Conservation (phyloP, 2,888 invertebrate genomes). For the Sceliomorpha sp. region DNA sequence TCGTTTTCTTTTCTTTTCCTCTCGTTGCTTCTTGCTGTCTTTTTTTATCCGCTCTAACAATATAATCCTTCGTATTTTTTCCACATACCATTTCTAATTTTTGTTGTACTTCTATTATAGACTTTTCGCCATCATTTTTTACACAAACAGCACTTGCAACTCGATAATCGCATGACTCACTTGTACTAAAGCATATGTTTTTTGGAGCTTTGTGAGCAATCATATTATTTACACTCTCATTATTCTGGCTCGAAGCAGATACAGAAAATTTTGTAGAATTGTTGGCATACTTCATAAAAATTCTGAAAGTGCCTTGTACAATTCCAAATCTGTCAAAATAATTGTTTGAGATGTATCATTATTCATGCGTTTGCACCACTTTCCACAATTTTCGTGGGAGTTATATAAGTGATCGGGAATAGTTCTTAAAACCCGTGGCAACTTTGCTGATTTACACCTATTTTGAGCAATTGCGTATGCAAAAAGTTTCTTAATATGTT, state of each 20-base stretch:
- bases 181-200: conserved; percentile 21
- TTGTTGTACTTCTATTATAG: not conserved
- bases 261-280: conserved; percentile 9
- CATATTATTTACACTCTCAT: conserved; percentile 10
- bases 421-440: not conserved
- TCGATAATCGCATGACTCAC: conserved; percentile 5
- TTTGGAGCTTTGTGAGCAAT: conserved; percentile 60
- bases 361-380: not conserved
- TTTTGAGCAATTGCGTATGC: conserved; percentile 52
- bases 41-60: conserved; percentile 8
- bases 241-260: conserved; percentile 14
- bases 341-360: conserved; percentile 5
- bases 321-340: conserved; percentile 1
- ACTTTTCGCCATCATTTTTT: conserved; percentile 13
- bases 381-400: conserved; percentile 8
- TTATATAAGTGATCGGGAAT: conserved; percentile 9
- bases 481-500: conserved; percentile 59
- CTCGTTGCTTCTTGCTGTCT: conserved; percentile 22
- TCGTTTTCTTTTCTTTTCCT: conserved; percentile 17
- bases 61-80: conserved; percentile 17
- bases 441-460: not conserved
- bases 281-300: conserved; percentile 16
- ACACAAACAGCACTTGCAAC: conserved; percentile 19
- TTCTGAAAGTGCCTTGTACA: conserved; percentile 1
- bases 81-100: not conserved